Evolutionary conservation across 2,888 invertebrate species (phyloP), one percentile per base, ranked within the genome.

Genomic region (Dryadula phaetusa): DNA sequence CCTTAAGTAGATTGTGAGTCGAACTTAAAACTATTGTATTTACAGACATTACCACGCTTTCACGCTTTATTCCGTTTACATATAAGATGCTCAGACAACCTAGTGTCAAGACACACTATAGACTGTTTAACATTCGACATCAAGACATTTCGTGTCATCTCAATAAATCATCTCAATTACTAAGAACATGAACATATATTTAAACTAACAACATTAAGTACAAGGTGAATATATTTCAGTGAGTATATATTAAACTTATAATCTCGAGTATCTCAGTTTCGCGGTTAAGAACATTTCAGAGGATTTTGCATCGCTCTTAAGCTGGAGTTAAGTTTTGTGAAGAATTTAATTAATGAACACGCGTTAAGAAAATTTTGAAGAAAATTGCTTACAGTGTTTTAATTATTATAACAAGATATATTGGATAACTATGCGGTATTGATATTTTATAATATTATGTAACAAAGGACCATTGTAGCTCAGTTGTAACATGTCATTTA

Each of bases 281-380:
- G 53, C 18, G 53, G 53, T 10, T 53, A 10, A 12, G 32, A 34
- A 32, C 6, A 32, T 56, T 56, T 37, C 37, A 56, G 22, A n/a
- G 37, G 20, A 56, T 56, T 37, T 37, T 56, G 22, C 54, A 56
- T 22, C 37, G 37, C 10, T 22, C 53, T 12, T 22, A 16, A 18
- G 10, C 44, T 18, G 18, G 14, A 14, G 4, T 5, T 37, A 37
- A 56, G n/a, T 20, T 37, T 49, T 37, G 37, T n/a, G 5, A 56
- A 56, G 54, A 37, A 56, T 56, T 56, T 56, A 37, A 56, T 56
- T 56, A 37, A 56, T 56, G 54, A 34, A 53, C 54, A 56, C 37
- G 37, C 14, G n/a, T 37, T 22, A 56, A 37, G 37, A 22, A 56
- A 56, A n/a, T 37, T 37, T 37, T n/a, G n/a, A 20, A 22, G 54